phyloP scores from a whole-genome alignment of 2,888 invertebrate species.

The Portevinia maculata region DNA sequence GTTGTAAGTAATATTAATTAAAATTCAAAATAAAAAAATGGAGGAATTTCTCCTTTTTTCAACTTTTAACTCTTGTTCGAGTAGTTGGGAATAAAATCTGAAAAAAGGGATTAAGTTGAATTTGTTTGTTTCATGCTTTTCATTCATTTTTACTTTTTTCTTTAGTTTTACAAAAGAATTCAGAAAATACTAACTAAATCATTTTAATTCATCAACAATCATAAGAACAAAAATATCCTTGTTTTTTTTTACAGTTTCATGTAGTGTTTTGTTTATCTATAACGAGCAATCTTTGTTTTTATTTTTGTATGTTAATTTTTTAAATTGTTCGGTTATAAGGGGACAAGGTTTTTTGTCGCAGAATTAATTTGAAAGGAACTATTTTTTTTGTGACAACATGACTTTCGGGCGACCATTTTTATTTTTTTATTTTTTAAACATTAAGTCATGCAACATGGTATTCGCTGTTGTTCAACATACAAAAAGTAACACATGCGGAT shows the following conservation, averaged over 20 bases:
- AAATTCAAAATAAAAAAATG: slow-evolving; percentile 13
- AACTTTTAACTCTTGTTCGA: slow-evolving; percentile 7
- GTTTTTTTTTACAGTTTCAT: background rate
- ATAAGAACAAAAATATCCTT: background rate
- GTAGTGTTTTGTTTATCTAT: background rate
- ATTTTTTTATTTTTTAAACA: no score
- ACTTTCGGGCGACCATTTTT: no score
- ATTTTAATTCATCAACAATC: slow-evolving; percentile 42
- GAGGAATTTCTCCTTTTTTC: slow-evolving; percentile 3
- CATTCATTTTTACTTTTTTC: slow-evolving; percentile 45
- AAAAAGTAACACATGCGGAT: no score
- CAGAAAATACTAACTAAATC: slow-evolving; percentile 34
- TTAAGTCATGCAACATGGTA: no score
- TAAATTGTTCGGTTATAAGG: no score
- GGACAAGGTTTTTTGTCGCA: no score
- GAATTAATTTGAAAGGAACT: no score
- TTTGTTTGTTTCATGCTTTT: slow-evolving; percentile 71
- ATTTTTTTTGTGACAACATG: no score
- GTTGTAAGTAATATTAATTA: slow-evolving; percentile 88
- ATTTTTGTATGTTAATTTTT: background rate
- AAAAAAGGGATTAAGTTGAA: slow-evolving; percentile 63
- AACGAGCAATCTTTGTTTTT: slow-evolving; percentile 36
- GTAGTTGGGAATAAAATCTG: slow-evolving; percentile 30
- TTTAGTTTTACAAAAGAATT: background rate
- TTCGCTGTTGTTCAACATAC: no score